Evolutionary conservation across 1,140 invertebrate genomes (phyloP), one percentile per base, ranked within the genome.

Genomic region (Andricus grossulariae): DNA sequence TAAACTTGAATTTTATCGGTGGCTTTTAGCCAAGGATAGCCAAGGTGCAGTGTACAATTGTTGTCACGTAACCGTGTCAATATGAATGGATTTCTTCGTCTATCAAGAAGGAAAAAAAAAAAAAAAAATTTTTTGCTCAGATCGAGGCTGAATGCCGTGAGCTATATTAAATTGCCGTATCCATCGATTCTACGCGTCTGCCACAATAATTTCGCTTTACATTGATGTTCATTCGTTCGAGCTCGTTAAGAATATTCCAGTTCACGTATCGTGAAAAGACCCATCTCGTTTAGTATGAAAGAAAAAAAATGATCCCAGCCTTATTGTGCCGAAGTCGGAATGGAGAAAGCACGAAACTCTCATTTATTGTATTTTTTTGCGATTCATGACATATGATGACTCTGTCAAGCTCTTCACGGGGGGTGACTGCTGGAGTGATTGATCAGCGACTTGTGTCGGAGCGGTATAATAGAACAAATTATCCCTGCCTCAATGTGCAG

Each of bases 1-100:
- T 45, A 66, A 66, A 66, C 60, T 66, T 66, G 60, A 66, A 66
- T 39, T 66, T 66, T 66, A 66, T 66, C 60, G 25, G 60, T 66
- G 60, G 60, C 60, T 66, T 66, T 66, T 45, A 66, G 60, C 60
- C 60, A 66, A 66, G 60, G 60, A 66, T 32, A 32, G 3, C 25
- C 60, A 16, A 25, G 60, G 60, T 66, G 60, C 60, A 66, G 60
- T 66, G 60, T 45, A 32, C 60, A 66, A 66, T 66, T 39, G 39
- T 10, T 7, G 8, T 11, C 39, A 45, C 39, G 39, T 45, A 45
- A 45, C 39, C 7, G 39, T 45, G 39, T 45, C 39, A 45, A 11
- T 45, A 45, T 45, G 8, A 45, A 45, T 45, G 39, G 39, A 45
- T 45, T 45, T 45, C 39, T 45, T 7, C 7, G 54, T 55, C 54